phyloP scores from a whole-genome alignment of 2,888 invertebrate genomes.

The Agrochola lota region DNA sequence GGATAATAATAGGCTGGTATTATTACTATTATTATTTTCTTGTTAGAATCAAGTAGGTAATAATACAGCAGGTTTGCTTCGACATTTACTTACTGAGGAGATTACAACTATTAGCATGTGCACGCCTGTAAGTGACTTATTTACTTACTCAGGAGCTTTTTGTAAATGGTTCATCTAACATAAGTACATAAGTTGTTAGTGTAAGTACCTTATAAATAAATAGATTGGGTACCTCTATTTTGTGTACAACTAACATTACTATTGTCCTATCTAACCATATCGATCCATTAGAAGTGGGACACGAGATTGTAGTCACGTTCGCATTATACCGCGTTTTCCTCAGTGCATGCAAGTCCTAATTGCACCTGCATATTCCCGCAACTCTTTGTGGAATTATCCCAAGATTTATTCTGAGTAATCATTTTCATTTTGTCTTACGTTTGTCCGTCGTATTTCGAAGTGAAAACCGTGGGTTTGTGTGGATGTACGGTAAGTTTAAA shows the following conservation, averaged over 20 bases:
- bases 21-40: neutral
- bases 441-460: neutral
- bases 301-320: neutral
- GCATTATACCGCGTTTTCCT: neutral
- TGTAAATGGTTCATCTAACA: no score
- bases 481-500: neutral
- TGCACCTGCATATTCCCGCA: neutral
- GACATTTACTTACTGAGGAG: neutral
- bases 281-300: neutral
- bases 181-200: neutral
- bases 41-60: no score
- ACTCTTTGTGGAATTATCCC: conserved; percentile 14
- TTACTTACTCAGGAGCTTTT: no score
- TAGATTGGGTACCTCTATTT: neutral
- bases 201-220: neutral
- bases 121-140: no score
- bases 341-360: conserved; percentile 27
- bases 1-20: no score
- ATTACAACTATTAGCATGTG: neutral
- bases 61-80: neutral
- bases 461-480: conserved; percentile 9
- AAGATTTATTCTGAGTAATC: conserved; percentile 4
- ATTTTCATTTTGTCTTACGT: neutral
- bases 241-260: neutral
- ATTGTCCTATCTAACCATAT: neutral